Percentiles rank a stretch among this genome's conserved stretches.
Conservation (phyloP, 2,113 vertebrate species). For the Bos taurus region ARS-UCD2.0 NC_037336.1:9679001-9679500, state of each 20-base stretch:
- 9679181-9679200: background rate
- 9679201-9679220: background rate
- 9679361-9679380: background rate
- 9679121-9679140: background rate
- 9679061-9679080: background rate
- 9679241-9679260: background rate
- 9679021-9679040: background rate
- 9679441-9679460: background rate
- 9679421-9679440: background rate
- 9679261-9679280: background rate
- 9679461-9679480: background rate
- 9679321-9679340: background rate
- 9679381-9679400: background rate
- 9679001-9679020: background rate
- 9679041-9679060: background rate
- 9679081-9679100: background rate
- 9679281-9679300: background rate
- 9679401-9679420: background rate
- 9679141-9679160: background rate
- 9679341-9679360: background rate
- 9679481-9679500: background rate
- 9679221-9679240: background rate
- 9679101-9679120: background rate
- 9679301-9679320: background rate
- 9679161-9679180: background rate